phyloP scores from a whole-genome alignment of 2,113 vertebrate species.

The Indicator maculatus region DNA sequence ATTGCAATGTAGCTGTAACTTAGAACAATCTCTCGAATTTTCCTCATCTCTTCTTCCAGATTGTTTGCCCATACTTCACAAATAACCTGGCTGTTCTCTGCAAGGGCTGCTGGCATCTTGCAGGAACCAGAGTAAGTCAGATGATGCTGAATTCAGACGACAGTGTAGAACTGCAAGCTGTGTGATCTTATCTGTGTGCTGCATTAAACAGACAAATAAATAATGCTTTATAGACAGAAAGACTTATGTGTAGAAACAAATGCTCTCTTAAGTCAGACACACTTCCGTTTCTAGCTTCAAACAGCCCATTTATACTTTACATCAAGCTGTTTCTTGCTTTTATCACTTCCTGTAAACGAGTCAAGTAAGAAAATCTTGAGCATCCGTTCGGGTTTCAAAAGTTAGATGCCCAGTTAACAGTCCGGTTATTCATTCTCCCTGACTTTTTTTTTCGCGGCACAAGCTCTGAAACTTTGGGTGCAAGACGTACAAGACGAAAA shows the following conservation, averaged over 20 bases:
- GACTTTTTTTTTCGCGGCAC: too few species aligned
- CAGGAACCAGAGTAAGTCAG: conserved; percentile 51
- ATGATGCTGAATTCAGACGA: background rate
- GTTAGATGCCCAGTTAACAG: background rate
- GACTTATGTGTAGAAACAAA: background rate
- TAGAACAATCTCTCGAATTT: conserved; percentile 94
- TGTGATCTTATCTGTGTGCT: background rate
- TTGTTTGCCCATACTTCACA: conserved; percentile 99
- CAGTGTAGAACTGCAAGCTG: background rate
- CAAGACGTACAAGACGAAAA: background rate
- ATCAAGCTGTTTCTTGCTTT: background rate
- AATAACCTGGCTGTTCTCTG: conserved; percentile 97
- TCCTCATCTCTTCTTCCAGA: conserved; percentile 97
- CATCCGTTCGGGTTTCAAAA: background rate
- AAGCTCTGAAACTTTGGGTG: background rate
- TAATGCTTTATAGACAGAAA: background rate
- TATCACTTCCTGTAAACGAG: background rate
- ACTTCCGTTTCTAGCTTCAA: background rate
- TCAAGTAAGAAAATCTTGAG: background rate
- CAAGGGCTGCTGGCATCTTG: conserved; percentile 96
- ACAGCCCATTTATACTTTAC: background rate
- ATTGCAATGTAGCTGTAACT: conserved; percentile 98
- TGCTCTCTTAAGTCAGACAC: background rate
- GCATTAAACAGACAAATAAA: background rate
- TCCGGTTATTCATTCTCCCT: background rate